phyloP scores from a whole-genome alignment of 2,888 invertebrate species.

The Odontothrips loti region DNA sequence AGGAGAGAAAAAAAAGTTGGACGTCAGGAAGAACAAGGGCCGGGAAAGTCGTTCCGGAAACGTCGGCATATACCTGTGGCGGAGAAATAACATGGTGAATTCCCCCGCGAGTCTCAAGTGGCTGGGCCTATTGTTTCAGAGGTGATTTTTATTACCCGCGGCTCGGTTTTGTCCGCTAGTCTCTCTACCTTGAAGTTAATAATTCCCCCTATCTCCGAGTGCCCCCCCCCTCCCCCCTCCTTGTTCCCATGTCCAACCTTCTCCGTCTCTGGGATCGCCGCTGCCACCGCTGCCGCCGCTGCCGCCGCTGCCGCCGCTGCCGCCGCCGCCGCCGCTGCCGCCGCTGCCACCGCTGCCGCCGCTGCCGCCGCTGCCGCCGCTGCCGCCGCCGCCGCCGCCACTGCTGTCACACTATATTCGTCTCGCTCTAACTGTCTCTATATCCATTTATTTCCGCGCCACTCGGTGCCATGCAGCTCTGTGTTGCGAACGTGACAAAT shows the following conservation, averaged over 20 bases:
- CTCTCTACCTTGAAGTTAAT: no score
- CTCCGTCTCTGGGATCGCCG: neutral
- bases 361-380: neutral
- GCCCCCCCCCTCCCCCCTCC: neutral
- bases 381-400: neutral
- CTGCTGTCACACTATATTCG: neutral
- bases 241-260: neutral
- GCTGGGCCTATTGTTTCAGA: no score
- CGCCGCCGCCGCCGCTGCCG: neutral
- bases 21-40: no score
- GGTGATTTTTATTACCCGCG: no score
- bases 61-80: no score
- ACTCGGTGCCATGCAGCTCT: neutral
- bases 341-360: neutral
- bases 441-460: conserved; percentile 5
- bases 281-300: neutral
- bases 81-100: no score
- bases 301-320: neutral
- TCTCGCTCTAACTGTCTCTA: neutral
- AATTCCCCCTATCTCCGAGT: no score
- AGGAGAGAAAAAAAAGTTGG: no score
- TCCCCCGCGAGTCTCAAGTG: no score
- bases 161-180: neutral
- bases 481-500: conserved; percentile 18
- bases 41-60: no score